These are phyloP conservation scores for Phenganax stokvisi DNA, from an alignment of 92 coral and sea anemone species.

Conservation along the genomic window DNA sequence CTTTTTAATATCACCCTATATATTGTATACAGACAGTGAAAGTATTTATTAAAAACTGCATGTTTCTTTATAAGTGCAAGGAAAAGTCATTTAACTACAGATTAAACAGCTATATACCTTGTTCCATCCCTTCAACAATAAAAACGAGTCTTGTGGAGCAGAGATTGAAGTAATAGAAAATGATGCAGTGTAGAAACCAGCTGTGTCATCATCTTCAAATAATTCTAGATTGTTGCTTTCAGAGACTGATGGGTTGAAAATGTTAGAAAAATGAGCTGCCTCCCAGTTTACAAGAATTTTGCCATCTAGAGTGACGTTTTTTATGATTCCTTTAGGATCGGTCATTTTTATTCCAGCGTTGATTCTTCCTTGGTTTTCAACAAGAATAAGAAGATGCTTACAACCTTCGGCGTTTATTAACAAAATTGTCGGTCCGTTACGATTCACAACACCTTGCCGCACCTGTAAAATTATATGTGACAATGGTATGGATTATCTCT, in stretches of 20 bases:
- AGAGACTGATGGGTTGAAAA: slow-evolving; percentile 54
- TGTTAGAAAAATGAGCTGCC: too few species aligned
- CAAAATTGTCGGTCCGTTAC: slow-evolving; percentile 7
- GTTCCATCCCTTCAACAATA: slow-evolving; percentile 71
- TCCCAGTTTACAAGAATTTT: slow-evolving; percentile 56
- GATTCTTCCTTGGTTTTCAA: slow-evolving; percentile 78
- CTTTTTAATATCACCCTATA: too few species aligned
- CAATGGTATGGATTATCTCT: background rate
- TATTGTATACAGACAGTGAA: too few species aligned
- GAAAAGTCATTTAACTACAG: background rate
- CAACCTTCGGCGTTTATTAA: background rate
- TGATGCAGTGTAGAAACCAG: background rate
- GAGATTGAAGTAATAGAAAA: background rate
- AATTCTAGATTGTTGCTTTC: slow-evolving; percentile 40
- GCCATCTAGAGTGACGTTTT: slow-evolving; percentile 73
- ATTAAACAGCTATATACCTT: slow-evolving; percentile 31
- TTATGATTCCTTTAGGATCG: slow-evolving; percentile 89
- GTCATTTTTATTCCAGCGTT: slow-evolving; percentile 45
- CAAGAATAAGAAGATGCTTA: slow-evolving; percentile 50
- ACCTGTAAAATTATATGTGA: background rate
- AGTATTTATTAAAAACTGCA: too few species aligned
- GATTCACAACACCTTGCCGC: slow-evolving; percentile 8
- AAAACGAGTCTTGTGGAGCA: slow-evolving; percentile 56
- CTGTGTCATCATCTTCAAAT: slow-evolving; percentile 2
- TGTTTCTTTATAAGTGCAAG: too few species aligned